Evolutionary conservation across 2,113 vertebrate species (phyloP), one percentile per base, ranked within the genome.

Genomic region (Corythoichthys intestinalis): DNA sequence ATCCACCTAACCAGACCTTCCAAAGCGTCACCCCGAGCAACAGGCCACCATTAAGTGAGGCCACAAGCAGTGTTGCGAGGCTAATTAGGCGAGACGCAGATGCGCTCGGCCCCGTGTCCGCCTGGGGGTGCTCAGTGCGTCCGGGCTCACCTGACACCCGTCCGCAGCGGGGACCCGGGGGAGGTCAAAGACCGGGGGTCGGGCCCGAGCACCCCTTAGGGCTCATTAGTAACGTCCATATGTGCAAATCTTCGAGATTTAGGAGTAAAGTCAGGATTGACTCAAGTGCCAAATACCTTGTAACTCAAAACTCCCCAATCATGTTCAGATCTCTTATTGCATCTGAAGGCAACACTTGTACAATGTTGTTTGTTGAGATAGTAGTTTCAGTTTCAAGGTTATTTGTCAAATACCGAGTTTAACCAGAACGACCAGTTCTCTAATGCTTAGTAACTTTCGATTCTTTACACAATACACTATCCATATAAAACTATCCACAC

Each of bases 201-300:
- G 46, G 59, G 70, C 68, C 71, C 63, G 66, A 76, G 76, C 84
- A 76, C 78, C 85, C 80, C 74, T 78, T 81, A 62, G 60, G 80
- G 73, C 83, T 90, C 83, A 90, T 86, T 90, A 90, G 72, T 80
- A 67, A 46, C 72, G 57, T 76, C 85, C 88, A 88, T 90, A 86
- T 88, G 83, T 82, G 84, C 86, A 73, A 74, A 67, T 74, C 72
- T 20, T 77, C 70, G 59, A 67, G 59, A 65, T 81, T 62, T 80
- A 11, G 66, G 73, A 77, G 78, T 63, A 67, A 78, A 76, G 65
- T 71, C 6, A 0, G 41, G 67, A 75, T 67, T 60, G 62, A 79
- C 50, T 70, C 47, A 58, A 53, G 28, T 41, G 71, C 70, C 60
- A 77, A 69, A 71, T 46, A 17, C 44, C 41, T 44, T 71, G n/a